These are phyloP conservation scores for Porites lobata DNA, from an alignment of 92 coral and sea anemone genomes.

Conservation along the genomic window DNA sequence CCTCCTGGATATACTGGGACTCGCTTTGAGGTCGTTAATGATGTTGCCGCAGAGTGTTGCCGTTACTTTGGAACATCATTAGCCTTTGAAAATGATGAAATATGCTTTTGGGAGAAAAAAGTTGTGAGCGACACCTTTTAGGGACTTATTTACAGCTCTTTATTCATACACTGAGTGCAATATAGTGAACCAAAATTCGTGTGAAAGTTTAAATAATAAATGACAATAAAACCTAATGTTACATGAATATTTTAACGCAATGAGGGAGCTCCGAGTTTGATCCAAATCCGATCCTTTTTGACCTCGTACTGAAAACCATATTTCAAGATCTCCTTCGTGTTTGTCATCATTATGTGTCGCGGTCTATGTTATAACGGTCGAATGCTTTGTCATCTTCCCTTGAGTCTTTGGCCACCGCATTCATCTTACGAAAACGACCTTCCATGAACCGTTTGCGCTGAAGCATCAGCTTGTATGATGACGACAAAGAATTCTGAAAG, in stretches of 20 bases:
- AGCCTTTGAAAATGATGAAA: no score
- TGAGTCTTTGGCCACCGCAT: slow-evolving; percentile 2
- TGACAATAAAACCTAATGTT: not conserved
- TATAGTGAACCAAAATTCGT: not conserved
- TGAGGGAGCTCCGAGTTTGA: not conserved
- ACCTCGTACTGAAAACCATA: not conserved
- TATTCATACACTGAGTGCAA: not conserved
- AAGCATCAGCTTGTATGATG: not conserved
- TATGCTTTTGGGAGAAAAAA: not conserved
- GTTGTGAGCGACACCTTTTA: not conserved
- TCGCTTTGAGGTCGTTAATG: no score
- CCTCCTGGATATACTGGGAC: no score
- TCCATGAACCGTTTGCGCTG: slow-evolving; percentile 26
- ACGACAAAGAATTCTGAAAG: not conserved
- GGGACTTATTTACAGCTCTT: not conserved
- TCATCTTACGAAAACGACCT: not conserved
- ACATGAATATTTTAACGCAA: not conserved
- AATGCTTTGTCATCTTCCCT: not conserved
- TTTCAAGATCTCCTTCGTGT: not conserved
- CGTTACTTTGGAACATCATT: no score
- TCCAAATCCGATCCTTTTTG: not conserved
- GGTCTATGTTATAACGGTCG: not conserved
- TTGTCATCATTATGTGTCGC: not conserved
- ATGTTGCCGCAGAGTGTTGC: no score
- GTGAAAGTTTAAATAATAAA: not conserved